Evolutionary conservation across 2,113 vertebrate genomes (phyloP).

Genomic region (Muntiacus muntjak): DNA sequence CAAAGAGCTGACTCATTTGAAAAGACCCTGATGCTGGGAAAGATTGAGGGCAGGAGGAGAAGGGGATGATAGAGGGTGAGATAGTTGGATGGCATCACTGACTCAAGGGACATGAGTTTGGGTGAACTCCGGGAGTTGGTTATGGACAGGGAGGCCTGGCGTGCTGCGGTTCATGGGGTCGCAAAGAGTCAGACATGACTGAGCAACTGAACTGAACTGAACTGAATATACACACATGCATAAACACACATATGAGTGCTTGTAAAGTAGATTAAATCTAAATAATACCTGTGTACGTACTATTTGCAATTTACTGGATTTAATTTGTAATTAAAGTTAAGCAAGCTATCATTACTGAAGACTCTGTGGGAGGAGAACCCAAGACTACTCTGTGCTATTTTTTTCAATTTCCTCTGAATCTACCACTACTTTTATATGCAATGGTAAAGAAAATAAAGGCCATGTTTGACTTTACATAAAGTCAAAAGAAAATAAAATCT

Average conservation of each 20-base stretch:
- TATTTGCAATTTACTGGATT: background rate
- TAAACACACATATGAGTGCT: background rate
- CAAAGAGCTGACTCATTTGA: background rate
- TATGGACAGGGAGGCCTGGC: background rate
- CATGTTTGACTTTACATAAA: background rate
- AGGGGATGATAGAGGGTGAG: background rate
- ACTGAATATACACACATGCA: background rate
- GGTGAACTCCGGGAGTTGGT: background rate
- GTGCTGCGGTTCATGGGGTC: accelerated
- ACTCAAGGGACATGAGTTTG: background rate
- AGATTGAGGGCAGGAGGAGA: background rate
- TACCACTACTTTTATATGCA: background rate
- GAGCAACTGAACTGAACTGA: background rate
- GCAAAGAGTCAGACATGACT: background rate
- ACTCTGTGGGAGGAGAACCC: background rate
- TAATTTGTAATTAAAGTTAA: background rate
- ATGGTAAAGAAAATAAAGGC: background rate
- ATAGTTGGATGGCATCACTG: background rate
- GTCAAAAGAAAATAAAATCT: background rate
- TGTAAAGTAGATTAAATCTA: background rate
- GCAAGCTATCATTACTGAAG: background rate
- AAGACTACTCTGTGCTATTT: background rate
- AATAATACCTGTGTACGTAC: background rate
- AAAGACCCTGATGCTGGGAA: background rate
- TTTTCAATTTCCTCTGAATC: background rate